Percentiles rank a stretch among this genome's conserved stretches.
phyloP scores from a whole-genome alignment of 2,113 vertebrate genomes.

The Abramis brama region DNA sequence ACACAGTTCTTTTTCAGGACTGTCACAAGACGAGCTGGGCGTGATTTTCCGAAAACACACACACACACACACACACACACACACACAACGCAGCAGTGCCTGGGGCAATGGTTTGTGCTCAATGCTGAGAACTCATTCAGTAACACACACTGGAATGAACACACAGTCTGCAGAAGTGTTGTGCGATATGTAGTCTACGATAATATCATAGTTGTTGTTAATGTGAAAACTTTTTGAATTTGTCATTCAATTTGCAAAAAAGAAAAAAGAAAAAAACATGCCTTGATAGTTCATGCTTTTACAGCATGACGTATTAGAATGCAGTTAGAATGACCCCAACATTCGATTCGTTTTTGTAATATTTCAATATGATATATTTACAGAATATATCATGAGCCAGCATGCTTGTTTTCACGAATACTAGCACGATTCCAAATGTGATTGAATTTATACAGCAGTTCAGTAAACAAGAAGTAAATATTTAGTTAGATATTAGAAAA shows the following conservation, averaged over 20 bases:
- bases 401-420: not conserved
- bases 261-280: not conserved
- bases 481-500: not conserved
- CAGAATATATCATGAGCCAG: not conserved
- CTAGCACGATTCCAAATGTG: not conserved
- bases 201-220: not conserved
- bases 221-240: not conserved
- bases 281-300: not conserved
- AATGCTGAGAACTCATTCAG: conserved; percentile 35
- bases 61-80: conserved; percentile 19
- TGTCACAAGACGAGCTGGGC: conserved; percentile 26
- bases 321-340: not conserved
- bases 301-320: not conserved
- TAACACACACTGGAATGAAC: not conserved
- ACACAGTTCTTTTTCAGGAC: not conserved
- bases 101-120: not conserved
- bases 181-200: not conserved
- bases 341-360: no score
- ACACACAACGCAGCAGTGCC: not conserved
- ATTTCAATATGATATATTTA: not conserved
- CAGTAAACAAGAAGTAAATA: not conserved
- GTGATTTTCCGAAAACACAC: conserved; percentile 23
- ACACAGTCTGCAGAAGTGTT: not conserved
- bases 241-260: not conserved
- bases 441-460: not conserved